These are phyloP conservation scores for Lepisosteus oculatus DNA, from an alignment of 2,113 vertebrate genomes.

Conservation along the genomic window DNA sequence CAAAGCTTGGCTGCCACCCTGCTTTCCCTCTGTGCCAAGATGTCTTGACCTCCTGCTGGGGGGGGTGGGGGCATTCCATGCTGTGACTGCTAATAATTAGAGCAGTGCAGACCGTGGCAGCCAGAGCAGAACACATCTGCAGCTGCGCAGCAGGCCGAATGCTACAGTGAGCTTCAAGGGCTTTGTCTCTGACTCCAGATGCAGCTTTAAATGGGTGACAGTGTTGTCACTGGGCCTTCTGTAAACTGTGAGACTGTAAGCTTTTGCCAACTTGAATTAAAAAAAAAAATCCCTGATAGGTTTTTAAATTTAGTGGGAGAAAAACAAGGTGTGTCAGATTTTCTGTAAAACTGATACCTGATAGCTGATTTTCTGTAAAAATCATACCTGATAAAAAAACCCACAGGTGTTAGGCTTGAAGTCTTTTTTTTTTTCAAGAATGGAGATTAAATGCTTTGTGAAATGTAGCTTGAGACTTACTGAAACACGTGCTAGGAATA, in stretches of 20 bases:
- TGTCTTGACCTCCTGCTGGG: neutral
- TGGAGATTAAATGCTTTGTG: too few relatives aligned
- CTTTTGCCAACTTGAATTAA: too few relatives aligned
- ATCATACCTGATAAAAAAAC: too few relatives aligned
- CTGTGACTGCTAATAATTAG: neutral
- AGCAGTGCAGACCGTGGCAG: neutral
- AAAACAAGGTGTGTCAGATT: too few relatives aligned
- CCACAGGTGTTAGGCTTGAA: too few relatives aligned
- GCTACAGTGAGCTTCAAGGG: neutral
- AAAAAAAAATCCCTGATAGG: too few relatives aligned
- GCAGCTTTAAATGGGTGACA: neutral
- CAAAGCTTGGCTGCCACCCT: slow-evolving; percentile 15
- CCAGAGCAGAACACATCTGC: neutral
- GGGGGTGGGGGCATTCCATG: neutral
- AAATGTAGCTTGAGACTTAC: too few relatives aligned
- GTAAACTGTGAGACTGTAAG: neutral
- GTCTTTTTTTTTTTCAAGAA: too few relatives aligned
- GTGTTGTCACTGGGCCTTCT: neutral
- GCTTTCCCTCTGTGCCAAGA: slow-evolving; percentile 27
- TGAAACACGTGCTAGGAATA: too few relatives aligned
- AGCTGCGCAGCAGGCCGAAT: neutral
- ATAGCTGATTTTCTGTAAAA: too few relatives aligned
- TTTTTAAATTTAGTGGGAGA: too few relatives aligned
- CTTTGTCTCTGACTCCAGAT: neutral
- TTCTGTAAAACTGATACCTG: too few relatives aligned